A percentile compares a stretch with the other conserved stretches of the same genome.
Evolutionary conservation across 2,888 invertebrate species (phyloP).

Genomic region (Argynnis bischoffii): DNA sequence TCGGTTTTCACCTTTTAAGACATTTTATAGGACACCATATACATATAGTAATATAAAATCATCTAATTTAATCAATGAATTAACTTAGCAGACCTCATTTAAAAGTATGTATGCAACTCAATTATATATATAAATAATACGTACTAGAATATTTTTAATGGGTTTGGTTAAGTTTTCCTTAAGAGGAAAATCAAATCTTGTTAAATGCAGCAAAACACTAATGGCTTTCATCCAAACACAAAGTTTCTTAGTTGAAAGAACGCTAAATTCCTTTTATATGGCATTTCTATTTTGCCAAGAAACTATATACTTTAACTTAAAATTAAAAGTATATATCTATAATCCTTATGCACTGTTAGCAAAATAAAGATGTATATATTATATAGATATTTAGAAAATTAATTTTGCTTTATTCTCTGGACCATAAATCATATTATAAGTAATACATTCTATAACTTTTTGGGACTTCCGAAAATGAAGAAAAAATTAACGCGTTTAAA

Average conservation of each 20-base stretch:
- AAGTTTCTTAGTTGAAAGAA: slow-evolving; percentile 10
- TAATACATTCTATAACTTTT: too few species aligned
- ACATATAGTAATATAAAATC: too few species aligned
- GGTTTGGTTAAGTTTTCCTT: slow-evolving; percentile 13
- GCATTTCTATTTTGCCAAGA: slow-evolving; percentile 1
- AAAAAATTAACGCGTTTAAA: too few species aligned
- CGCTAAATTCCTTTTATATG: background rate
- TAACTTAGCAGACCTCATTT: too few species aligned
- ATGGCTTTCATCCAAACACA: slow-evolving; percentile 1
- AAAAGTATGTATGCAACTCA: background rate
- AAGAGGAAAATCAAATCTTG: slow-evolving; percentile 16
- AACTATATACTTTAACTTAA: background rate
- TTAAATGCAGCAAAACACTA: slow-evolving; percentile 13
- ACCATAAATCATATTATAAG: too few species aligned
- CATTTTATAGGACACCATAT: too few species aligned
- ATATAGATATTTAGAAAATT: background rate
- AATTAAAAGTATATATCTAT: background rate
- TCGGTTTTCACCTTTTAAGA: too few species aligned
- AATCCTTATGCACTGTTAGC: background rate
- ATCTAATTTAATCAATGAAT: too few species aligned
- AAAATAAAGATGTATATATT: background rate
- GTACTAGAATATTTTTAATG: slow-evolving; percentile 7
- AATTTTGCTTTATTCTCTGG: too few species aligned
- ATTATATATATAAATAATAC: background rate
- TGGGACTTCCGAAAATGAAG: too few species aligned